Conservation (phyloP, 2,797 vertebrate species). For the Simalia tracyae region DNA sequence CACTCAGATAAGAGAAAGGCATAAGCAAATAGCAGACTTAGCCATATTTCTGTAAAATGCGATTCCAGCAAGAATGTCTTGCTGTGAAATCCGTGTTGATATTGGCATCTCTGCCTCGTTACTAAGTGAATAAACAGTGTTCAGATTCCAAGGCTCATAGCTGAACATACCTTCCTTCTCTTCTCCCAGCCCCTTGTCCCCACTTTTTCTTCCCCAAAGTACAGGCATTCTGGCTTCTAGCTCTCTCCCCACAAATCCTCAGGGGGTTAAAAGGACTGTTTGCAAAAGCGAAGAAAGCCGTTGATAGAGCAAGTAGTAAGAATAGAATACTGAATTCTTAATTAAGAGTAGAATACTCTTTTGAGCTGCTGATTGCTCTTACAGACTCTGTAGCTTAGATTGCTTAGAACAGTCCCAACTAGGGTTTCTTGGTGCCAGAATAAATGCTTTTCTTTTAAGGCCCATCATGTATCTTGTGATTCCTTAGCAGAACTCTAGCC, state of each 20-base stretch:
- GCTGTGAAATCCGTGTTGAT: constrained; percentile 48
- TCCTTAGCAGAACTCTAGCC: no score
- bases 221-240: background rate
- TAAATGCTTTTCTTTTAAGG: no score
- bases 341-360: no score
- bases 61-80: constrained; percentile 11
- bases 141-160: constrained; percentile 31
- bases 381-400: background rate
- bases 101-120: constrained; percentile 31
- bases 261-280: background rate
- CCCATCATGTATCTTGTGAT: no score
- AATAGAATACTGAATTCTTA: no score
- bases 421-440: no score
- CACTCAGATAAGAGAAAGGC: background rate
- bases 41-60: background rate
- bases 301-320: no score
- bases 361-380: background rate
- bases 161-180: constrained; percentile 15
- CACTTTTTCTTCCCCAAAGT: background rate
- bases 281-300: no score
- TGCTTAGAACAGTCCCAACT: no score
- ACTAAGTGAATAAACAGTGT: constrained; percentile 48
- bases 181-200: background rate
- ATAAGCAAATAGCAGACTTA: background rate
- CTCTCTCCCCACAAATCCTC: background rate